Base-by-base conservation (phyloP, 2,888 invertebrate species). In the Aporophyla lueneburgensis region DNA sequence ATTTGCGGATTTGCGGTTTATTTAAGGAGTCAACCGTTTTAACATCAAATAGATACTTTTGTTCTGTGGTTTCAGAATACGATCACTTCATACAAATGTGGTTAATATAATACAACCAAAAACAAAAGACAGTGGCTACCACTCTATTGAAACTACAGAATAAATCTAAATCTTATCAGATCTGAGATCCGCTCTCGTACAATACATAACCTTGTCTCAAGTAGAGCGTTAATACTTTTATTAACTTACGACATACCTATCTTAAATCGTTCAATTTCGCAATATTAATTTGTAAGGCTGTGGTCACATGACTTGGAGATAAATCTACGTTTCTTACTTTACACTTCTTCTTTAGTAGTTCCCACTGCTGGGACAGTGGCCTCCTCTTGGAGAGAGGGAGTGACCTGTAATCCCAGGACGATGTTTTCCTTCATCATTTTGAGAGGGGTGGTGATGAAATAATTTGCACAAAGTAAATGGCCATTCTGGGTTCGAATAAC, bases 161-260 rank as follows among this genome's bases (percentile, higher is more conserved):
- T 59, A 16, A 67, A n/a, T 5, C 33, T 4, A 54, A 67, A 65
- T 69, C 59, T 80, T 71, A 83, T 83, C 83, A 43, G 33, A 68
- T 68, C 62, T 40, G 2, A 51, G 68, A 83, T 76, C 76, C 58
- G 56, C 71, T 74, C 82, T 66, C 68, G 83, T 81, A 89, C 87
- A 86, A 88, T 83, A 74, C 69, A 46, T 54, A 80, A 75, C 90
- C 89, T 89, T 90, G 86, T 78, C 74, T 75, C 68, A 89, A 90
- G 78, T 80, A 85, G 89, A 90, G 84, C 87, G 89, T 82, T 87
- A 84, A 84, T 83, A 83, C 85, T 74, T 83, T 84, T 87, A 84
- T 85, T 83, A 84, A 79, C 78, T 79, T 81, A 76, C 77, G 83
- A 89, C 69, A 83, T 74, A 74, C 19, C 46, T 63, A 71, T 86